phyloP scores from a whole-genome alignment of 1,140 invertebrate species.

The Rhysida immarginata region DNA sequence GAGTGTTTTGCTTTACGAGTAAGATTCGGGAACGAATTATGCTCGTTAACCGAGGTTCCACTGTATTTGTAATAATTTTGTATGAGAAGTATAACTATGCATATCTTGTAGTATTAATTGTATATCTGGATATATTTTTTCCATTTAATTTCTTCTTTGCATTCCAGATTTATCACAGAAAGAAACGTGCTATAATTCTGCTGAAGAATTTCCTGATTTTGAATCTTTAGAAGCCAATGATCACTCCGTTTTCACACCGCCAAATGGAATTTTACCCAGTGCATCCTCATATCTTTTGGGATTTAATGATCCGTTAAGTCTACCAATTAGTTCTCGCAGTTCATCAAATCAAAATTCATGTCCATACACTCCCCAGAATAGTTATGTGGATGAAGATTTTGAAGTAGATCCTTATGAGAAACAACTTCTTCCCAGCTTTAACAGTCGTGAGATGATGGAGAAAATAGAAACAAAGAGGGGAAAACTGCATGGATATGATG shows the following conservation, averaged over 20 bases:
- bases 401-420: slow-evolving; percentile 11
- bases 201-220: background rate
- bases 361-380: slow-evolving; percentile 26
- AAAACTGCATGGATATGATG: slow-evolving; percentile 19
- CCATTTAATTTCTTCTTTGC: no score
- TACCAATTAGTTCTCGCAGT: slow-evolving; percentile 10
- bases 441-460: slow-evolving; percentile 26
- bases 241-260: background rate
- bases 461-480: slow-evolving; percentile 23
- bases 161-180: no score
- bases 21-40: no score
- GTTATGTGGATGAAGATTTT: slow-evolving; percentile 17
- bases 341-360: slow-evolving; percentile 25
- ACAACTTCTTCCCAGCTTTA: slow-evolving; percentile 22
- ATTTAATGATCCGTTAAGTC: slow-evolving; percentile 1
- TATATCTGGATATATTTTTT: no score
- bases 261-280: background rate
- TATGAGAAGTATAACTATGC: no score
- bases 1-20: no score
- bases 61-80: no score
- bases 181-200: no score
- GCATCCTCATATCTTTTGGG: background rate
- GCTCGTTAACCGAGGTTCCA: no score
- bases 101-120: no score
- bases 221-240: background rate